These are phyloP conservation scores for Acrobasis consociella DNA, from an alignment of 2,888 invertebrate species.

Conservation along the genomic window DNA sequence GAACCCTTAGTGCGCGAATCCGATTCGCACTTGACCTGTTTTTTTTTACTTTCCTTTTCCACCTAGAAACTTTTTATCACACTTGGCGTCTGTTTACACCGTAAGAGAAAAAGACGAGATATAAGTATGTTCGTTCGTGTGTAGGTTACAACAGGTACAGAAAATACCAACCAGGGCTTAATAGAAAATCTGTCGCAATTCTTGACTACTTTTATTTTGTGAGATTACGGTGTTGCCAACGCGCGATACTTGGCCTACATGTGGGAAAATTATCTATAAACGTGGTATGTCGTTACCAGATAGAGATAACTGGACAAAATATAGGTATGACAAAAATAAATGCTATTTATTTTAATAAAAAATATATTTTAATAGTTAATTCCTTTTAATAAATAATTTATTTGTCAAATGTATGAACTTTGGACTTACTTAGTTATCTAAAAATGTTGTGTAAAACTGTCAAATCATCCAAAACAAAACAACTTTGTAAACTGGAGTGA, in stretches of 20 bases:
- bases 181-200: background rate
- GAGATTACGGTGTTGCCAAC: conserved; percentile 10
- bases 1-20: too few relatives aligned
- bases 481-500: too few relatives aligned
- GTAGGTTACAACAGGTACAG: background rate
- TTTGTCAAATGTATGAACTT: too few relatives aligned
- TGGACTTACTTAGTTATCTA: too few relatives aligned
- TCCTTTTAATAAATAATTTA: too few relatives aligned
- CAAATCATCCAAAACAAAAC: too few relatives aligned
- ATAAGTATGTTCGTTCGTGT: background rate
- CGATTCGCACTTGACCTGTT: too few relatives aligned
- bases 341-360: too few relatives aligned
- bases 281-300: background rate
- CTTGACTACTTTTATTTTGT: background rate
- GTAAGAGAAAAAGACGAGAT: background rate
- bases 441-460: too few relatives aligned
- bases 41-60: too few relatives aligned
- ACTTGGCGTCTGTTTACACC: background rate
- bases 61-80: too few relatives aligned
- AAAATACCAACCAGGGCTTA: background rate
- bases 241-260: conserved; percentile 3
- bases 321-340: background rate
- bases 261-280: conserved; percentile 15
- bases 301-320: background rate
- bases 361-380: too few relatives aligned